phyloP scores from a whole-genome alignment of 1,140 invertebrate species.

The Himalopsyche phryganea region DNA sequence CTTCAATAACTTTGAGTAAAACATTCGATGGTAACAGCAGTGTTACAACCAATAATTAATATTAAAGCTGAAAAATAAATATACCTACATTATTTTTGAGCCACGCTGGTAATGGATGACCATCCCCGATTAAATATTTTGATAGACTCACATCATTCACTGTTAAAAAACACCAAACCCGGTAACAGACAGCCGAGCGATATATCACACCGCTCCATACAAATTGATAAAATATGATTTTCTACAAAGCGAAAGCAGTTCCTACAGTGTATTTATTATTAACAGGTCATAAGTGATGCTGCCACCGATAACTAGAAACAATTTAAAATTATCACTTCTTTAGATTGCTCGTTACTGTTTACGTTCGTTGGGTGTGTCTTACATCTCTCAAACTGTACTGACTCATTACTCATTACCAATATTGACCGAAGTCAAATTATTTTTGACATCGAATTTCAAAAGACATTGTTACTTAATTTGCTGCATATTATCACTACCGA shows the following conservation, averaged over 20 bases:
- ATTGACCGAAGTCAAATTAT: no score
- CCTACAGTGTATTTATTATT: constrained; percentile 3
- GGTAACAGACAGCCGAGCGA: constrained; percentile 13
- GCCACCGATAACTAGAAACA: constrained; percentile 28
- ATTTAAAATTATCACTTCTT: constrained; percentile 30
- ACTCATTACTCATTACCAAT: no score
- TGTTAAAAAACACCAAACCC: not conserved
- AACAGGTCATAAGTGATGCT: constrained; percentile 8
- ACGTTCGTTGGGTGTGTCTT: not conserved
- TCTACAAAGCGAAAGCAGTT: constrained; percentile 25
- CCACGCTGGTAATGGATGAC: no score
- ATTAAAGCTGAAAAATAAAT: no score
- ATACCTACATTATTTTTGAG: no score
- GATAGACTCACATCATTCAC: constrained; percentile 17
- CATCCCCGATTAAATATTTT: constrained; percentile 26
- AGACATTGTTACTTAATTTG: no score
- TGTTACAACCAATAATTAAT: no score
- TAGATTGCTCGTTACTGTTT: constrained; percentile 2
- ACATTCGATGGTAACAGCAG: no score
- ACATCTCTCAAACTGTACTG: no score
- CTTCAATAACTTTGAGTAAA: no score
- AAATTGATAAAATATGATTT: constrained; percentile 29
- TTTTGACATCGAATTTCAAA: no score
- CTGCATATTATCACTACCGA: no score
- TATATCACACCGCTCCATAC: constrained; percentile 15